A percentile compares a stretch with the other conserved stretches of the same genome.
Evolutionary conservation across 2,113 vertebrate species (phyloP).

Genomic region (Hepsetus odoe): DNA sequence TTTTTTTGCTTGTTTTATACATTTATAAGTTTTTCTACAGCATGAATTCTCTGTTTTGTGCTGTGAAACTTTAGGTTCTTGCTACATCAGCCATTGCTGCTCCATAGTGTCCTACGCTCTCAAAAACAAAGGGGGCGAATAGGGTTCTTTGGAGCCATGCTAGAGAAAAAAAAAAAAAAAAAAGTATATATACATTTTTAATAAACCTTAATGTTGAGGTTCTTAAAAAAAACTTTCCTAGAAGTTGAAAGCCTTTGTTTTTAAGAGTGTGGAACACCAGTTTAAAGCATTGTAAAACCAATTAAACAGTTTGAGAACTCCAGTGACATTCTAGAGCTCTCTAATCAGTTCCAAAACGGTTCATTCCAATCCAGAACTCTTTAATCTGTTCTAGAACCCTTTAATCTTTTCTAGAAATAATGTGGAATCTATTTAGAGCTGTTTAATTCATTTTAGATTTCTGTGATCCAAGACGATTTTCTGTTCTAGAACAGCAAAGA

Average conservation of each 20-base stretch:
- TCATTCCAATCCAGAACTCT: too few relatives aligned
- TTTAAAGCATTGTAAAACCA: not conserved
- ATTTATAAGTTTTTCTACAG: not conserved
- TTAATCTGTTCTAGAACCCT: too few relatives aligned
- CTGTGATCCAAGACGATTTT: too few relatives aligned
- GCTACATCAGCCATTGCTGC: conserved; percentile 6
- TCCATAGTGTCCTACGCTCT: not conserved
- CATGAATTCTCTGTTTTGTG: not conserved
- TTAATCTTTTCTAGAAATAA: too few relatives aligned
- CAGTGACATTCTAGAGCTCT: not conserved
- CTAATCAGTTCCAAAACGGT: not conserved
- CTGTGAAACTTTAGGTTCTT: not conserved
- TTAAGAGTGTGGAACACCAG: not conserved
- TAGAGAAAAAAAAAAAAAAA: too few relatives aligned
- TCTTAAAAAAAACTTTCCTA: too few relatives aligned
- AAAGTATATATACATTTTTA: too few relatives aligned
- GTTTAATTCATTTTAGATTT: too few relatives aligned
- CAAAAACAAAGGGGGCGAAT: not conserved
- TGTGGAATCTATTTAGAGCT: too few relatives aligned
- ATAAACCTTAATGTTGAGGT: not conserved
- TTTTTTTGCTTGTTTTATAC: not conserved
- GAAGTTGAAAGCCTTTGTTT: not conserved
- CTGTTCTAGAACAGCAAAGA: not conserved
- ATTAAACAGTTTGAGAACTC: too few relatives aligned
- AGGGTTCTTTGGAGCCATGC: not conserved